phyloP scores from a whole-genome alignment of 2,888 invertebrate species.

The Rhimphoctona megacephalus region DNA sequence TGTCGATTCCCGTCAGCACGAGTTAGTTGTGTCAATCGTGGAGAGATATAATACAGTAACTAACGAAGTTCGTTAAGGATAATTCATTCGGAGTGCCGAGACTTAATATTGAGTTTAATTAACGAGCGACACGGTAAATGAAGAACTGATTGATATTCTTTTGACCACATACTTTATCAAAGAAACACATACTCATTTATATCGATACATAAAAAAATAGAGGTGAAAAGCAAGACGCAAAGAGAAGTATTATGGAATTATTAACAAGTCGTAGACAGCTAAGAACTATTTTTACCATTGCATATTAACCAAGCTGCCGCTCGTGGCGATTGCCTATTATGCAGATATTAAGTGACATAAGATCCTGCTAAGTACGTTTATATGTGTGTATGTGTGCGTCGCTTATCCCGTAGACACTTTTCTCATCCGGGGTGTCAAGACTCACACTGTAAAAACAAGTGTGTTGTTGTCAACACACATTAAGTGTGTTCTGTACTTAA shows the following conservation, averaged over 20 bases:
- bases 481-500: too few relatives aligned
- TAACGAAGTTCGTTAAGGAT: slow-evolving; percentile 21
- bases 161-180: slow-evolving; percentile 7
- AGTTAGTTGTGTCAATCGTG: slow-evolving; percentile 15
- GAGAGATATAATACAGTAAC: neutral
- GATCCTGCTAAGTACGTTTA: slow-evolving; percentile 41
- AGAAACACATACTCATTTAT: neutral
- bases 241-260: slow-evolving; percentile 7
- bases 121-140: slow-evolving; percentile 15
- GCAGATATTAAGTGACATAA: slow-evolving; percentile 48
- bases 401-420: slow-evolving; percentile 34
- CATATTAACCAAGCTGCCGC: slow-evolving; percentile 36
- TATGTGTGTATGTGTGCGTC: neutral
- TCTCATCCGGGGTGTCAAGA: slow-evolving; percentile 59
- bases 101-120: slow-evolving; percentile 7
- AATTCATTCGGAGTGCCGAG: neutral
- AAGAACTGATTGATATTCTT: slow-evolving; percentile 51
- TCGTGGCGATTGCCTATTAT: slow-evolving; percentile 27
- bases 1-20: neutral
- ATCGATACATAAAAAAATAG: neutral
- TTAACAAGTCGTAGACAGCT: slow-evolving; percentile 6
- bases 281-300: slow-evolving; percentile 14
- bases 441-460: too few relatives aligned
- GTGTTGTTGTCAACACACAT: too few relatives aligned
- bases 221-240: neutral